phyloP scores from a whole-genome alignment of 2,888 invertebrate genomes.

The Lasioglossum oenotherae region DNA sequence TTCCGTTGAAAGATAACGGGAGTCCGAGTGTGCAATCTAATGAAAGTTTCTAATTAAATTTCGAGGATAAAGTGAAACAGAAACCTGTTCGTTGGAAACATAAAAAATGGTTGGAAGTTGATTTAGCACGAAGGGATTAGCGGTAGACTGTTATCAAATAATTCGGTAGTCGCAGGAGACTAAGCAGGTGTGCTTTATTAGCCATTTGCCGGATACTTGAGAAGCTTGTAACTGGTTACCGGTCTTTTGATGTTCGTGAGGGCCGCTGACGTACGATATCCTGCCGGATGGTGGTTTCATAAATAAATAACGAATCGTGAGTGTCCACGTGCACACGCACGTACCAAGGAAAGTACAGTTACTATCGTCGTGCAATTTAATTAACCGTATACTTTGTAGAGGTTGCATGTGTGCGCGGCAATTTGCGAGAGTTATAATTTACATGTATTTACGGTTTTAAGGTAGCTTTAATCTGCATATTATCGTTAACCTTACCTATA shows the following conservation, averaged over 20 bases:
- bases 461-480: slow-evolving; percentile 18
- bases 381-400: slow-evolving; percentile 27
- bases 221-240: slow-evolving; percentile 40
- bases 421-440: slow-evolving; percentile 30
- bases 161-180: slow-evolving; percentile 29
- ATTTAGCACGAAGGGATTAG: slow-evolving; percentile 31
- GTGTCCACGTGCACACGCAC: neutral
- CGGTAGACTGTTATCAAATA: slow-evolving; percentile 36
- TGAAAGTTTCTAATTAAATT: neutral
- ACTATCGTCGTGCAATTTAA: slow-evolving; percentile 19
- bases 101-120: slow-evolving; percentile 17
- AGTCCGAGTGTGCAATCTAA: neutral
- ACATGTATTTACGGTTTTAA: slow-evolving; percentile 26
- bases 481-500: slow-evolving; percentile 4
- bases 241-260: slow-evolving; percentile 41
- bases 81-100: neutral
- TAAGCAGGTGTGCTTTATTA: slow-evolving; percentile 41
- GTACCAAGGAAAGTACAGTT: slow-evolving; percentile 16
- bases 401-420: slow-evolving; percentile 13
- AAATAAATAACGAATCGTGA: slow-evolving; percentile 44
- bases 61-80: neutral
- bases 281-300: slow-evolving; percentile 11
- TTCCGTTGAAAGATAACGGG: neutral
- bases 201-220: slow-evolving; percentile 37
- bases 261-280: slow-evolving; percentile 13